These are phyloP conservation scores for Trichosurus vulpecula DNA, from an alignment of 2,797 vertebrate genomes.

Conservation along the genomic window DNA sequence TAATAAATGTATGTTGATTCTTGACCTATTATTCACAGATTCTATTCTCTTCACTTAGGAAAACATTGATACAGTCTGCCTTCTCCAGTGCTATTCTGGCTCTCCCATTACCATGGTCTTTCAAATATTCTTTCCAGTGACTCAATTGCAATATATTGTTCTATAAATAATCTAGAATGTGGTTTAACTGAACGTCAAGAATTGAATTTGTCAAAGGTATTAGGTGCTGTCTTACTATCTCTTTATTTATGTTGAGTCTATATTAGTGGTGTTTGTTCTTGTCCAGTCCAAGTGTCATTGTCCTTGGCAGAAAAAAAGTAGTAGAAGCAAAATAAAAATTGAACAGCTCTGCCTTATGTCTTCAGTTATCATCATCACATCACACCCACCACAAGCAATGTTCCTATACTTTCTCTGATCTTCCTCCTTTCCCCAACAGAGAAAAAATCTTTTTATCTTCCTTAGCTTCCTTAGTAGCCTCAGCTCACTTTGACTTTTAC, in stretches of 20 bases:
- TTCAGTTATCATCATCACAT: neutral
- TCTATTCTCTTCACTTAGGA: neutral
- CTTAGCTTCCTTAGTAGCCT: neutral
- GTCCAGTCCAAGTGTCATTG: neutral
- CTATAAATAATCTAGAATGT: neutral
- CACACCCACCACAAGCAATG: neutral
- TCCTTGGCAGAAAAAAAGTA: neutral
- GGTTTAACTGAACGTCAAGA: neutral
- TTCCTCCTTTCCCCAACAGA: neutral
- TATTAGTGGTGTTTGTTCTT: neutral
- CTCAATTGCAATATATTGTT: neutral
- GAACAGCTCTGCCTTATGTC: neutral
- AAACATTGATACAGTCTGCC: neutral
- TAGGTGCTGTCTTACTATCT: neutral
- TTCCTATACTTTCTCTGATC: neutral
- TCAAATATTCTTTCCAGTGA: neutral
- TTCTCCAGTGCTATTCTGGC: neutral
- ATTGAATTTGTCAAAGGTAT: neutral
- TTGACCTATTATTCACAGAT: neutral
- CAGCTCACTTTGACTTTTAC: neutral
- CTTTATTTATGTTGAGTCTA: neutral
- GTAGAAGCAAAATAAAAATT: neutral
- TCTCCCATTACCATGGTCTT: neutral
- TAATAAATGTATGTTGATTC: neutral
- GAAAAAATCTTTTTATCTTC: neutral